A percentile compares a stretch with the other conserved stretches of the same genome.
Evolutionary conservation across 2,113 vertebrate species (phyloP).

Genomic region (Cinclus mexicanus): DNA sequence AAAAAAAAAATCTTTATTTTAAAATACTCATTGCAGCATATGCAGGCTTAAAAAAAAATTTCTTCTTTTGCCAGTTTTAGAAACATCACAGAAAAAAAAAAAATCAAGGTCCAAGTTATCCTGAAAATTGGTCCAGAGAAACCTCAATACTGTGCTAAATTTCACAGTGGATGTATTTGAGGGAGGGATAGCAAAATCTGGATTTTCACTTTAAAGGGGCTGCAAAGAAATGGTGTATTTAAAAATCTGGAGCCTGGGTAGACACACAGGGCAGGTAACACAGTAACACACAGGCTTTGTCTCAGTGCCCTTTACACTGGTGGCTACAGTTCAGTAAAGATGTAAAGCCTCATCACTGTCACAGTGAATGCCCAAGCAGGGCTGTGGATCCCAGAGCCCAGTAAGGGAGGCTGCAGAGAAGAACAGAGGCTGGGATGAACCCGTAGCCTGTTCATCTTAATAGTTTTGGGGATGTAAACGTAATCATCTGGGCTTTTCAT

Average conservation of each 20-base stretch:
- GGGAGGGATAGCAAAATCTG: neutral
- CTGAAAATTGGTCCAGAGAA: constrained; percentile 26
- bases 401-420: neutral
- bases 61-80: constrained; percentile 67
- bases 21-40: constrained; percentile 69
- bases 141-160: constrained; percentile 14
- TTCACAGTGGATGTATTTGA: neutral
- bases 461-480: neutral
- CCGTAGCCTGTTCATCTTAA: neutral
- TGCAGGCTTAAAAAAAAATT: constrained; percentile 53
- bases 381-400: neutral
- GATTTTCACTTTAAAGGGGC: neutral
- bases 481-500: neutral
- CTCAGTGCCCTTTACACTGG: neutral
- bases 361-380: neutral
- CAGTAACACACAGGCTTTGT: neutral
- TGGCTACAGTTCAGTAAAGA: neutral
- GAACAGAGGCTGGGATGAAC: neutral
- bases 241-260: neutral
- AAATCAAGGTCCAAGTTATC: constrained; percentile 46
- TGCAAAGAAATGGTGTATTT: neutral
- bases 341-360: neutral
- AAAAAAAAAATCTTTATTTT: constrained; percentile 62
- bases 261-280: neutral
- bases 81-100: constrained; percentile 62